Conservation (phyloP, 2,888 invertebrate genomes). For the Lottia gigantea region DNA sequence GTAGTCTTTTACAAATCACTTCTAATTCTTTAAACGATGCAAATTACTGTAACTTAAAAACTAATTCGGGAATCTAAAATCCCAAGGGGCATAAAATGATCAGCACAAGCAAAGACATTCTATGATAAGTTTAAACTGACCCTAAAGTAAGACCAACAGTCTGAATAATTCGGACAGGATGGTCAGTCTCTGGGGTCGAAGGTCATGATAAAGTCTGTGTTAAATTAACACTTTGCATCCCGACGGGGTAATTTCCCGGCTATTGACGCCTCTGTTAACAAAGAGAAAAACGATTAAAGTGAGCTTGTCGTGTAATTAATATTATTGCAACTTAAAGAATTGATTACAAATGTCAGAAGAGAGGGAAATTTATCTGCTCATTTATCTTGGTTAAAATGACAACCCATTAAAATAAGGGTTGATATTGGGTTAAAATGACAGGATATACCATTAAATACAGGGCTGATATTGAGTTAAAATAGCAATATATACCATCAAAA, state of each 20-base stretch:
- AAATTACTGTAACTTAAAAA: no score
- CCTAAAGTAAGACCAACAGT: no score
- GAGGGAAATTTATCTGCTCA: background rate
- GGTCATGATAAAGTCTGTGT: background rate
- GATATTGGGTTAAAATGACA: background rate
- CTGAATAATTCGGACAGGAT: no score
- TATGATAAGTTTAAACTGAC: no score
- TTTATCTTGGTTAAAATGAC: slow-evolving; percentile 8
- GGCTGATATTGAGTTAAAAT: no score
- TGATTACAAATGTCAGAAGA: slow-evolving; percentile 8
- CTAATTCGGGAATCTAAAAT: no score
- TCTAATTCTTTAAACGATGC: no score
- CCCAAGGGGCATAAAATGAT: no score
- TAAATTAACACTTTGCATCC: slow-evolving; percentile 1
- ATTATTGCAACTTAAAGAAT: background rate
- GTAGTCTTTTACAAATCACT: no score
- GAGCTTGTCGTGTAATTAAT: background rate
- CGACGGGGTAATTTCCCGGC: background rate
- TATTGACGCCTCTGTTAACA: background rate
- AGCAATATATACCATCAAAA: no score
- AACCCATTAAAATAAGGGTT: background rate
- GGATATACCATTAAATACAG: no score
- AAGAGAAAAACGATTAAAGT: slow-evolving; percentile 3
- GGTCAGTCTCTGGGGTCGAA: background rate
- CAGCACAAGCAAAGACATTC: no score